These are phyloP conservation scores for Pithys albifrons DNA, from an alignment of 2,113 vertebrate genomes.

Conservation along the genomic window DNA sequence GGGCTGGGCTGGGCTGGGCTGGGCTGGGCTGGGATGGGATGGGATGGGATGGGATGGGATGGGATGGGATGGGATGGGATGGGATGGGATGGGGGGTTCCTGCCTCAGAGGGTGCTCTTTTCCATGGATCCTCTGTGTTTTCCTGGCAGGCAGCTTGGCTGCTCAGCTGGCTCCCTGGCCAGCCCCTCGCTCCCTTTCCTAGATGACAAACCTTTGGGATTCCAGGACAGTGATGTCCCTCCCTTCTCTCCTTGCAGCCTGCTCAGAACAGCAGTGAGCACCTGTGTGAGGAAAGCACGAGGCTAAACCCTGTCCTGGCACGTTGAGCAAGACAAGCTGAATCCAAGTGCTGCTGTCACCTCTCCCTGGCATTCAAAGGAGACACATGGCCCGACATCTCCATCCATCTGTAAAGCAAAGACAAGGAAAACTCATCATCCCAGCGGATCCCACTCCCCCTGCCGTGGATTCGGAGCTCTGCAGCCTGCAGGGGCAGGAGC, in stretches of 20 bases:
- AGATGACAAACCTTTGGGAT: background rate
- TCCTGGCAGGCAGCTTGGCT: background rate
- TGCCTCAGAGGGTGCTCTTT: background rate
- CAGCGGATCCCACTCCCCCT: background rate
- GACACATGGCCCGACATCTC: slow-evolving; percentile 63
- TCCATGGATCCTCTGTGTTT: background rate
- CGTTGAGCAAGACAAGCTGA: slow-evolving; percentile 57
- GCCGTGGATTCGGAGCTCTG: slow-evolving; percentile 15
- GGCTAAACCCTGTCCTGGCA: slow-evolving; percentile 67
- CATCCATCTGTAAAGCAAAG: slow-evolving; percentile 55
- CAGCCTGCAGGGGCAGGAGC: slow-evolving; percentile 3
- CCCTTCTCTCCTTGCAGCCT: slow-evolving; percentile 48
- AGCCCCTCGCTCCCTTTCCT: background rate
- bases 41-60: too few relatives aligned
- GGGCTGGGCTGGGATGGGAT: too few relatives aligned
- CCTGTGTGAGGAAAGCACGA: slow-evolving; percentile 51
- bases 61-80: too few relatives aligned
- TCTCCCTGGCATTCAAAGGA: slow-evolving; percentile 69
- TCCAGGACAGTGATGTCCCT: background rate
- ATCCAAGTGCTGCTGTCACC: slow-evolving; percentile 60
- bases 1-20: too few relatives aligned
- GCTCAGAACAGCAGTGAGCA: slow-evolving; percentile 46
- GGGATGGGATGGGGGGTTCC: background rate
- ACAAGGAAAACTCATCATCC: slow-evolving; percentile 41
- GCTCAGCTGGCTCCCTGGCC: background rate